Base-by-base conservation (phyloP, 1,140 invertebrate species). In the Drosophila aff. region DNA sequence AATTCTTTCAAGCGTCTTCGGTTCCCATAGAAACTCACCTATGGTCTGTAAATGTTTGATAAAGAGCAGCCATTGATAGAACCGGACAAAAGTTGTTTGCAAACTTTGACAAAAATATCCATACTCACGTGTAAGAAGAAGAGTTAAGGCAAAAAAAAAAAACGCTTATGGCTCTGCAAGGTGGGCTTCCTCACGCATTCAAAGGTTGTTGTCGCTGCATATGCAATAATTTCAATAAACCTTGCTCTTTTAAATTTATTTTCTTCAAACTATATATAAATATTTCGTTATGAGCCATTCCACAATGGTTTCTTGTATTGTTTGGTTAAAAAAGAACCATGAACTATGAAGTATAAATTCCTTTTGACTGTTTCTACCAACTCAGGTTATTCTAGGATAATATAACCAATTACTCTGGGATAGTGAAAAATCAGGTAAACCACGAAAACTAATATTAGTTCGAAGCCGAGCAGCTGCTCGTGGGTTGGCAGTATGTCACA, bases 41-140 rank as follows among this genome's bases (percentile, higher is more conserved):
- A 75, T 75, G 61, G 76, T 23, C 80, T 82, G 82, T 79, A 60
- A 86, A 87, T 82, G 83, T 62, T 83, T 87, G 82, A 86, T 87
- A 87, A 86, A 80, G 74, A 59, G 44, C 63, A 57, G 41, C 75
- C 68, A 85, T 82, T 87, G 83, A 86, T 75, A 50, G 46, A 77
- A 43, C 68, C 64, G 64, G 65, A 77, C 74, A 77, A 77, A 77
- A 68, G 50, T 55, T 50, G 23, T 67, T 61, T 55, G 15, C 38
- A 61, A 61, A 76, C 74, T 68, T 33, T 26, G 26, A 21, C 47
- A 21, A 66, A 50, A 46, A 76, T 57, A 44, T 40, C 31, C 41
- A 68, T 21, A 33, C 18, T 40, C 41, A 40, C 33, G 26, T 38
- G n/a, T 44, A 18, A 18, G 18, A 15, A 47, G n/a, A 18, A 33